These are phyloP conservation scores for Schlechtendalia chinensis DNA, from an alignment of 1,140 invertebrate genomes.

Conservation along the genomic window DNA sequence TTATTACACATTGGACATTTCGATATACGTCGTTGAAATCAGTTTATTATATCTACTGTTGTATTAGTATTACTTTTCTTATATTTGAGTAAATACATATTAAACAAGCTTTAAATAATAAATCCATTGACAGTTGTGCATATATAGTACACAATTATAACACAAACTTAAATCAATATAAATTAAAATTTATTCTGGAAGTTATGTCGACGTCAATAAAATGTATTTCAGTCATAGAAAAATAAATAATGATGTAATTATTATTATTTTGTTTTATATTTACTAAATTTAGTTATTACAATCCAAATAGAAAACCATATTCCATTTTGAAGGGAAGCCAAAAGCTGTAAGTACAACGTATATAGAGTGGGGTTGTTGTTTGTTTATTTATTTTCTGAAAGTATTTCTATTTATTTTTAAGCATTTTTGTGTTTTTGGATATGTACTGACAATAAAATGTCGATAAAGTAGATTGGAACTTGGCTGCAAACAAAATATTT, in stretches of 20 bases:
- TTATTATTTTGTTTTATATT: too few species aligned
- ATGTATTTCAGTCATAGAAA: neutral
- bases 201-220: neutral
- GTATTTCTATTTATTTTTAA: constrained; percentile 22
- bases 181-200: neutral
- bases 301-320: neutral
- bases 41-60: too few species aligned
- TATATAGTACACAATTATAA: too few species aligned
- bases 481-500: neutral
- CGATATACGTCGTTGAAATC: too few species aligned
- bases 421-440: neutral
- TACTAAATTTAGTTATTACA: neutral
- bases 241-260: neutral
- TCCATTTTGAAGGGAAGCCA: constrained; percentile 8
- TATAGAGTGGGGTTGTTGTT: neutral
- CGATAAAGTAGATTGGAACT: constrained; percentile 13
- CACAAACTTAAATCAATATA: too few species aligned
- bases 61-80: too few species aligned
- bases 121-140: too few species aligned
- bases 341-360: neutral
- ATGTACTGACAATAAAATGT: neutral
- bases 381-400: constrained; percentile 1
- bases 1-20: too few species aligned
- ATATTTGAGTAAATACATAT: too few species aligned
- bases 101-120: too few species aligned